Evolutionary conservation across 2,113 vertebrate genomes (phyloP).

Genomic region (Gopherus flavomarginatus): DNA sequence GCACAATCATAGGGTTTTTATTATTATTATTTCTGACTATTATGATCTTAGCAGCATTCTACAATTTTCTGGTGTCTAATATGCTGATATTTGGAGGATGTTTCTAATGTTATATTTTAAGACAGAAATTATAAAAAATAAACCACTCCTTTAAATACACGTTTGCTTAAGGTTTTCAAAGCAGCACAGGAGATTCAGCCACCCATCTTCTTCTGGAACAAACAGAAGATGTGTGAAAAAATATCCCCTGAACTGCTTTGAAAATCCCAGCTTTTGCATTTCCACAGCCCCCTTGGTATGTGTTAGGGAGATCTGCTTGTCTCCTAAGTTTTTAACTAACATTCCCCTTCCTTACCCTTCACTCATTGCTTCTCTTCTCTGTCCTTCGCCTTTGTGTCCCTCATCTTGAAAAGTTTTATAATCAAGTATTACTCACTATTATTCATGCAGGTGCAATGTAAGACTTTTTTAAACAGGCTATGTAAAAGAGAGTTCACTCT

Average conservation of each 20-base stretch:
- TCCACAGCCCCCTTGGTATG: background rate
- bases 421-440: conserved; percentile 20
- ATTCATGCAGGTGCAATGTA: conserved; percentile 59
- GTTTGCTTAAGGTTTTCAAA: background rate
- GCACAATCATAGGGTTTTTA: background rate
- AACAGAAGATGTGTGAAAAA: background rate
- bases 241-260: background rate
- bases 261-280: background rate
- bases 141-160: background rate
- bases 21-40: background rate
- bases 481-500: conserved; percentile 57
- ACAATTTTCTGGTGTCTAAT: background rate
- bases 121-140: background rate
- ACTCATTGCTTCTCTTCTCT: conserved; percentile 14
- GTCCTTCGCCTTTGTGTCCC: conserved; percentile 18
- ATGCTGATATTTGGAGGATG: conserved; percentile 23
- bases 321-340: background rate
- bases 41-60: background rate
- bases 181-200: background rate
- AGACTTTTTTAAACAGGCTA: conserved; percentile 53
- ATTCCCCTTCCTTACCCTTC: background rate
- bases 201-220: background rate
- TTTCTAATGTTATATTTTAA: conserved; percentile 19
- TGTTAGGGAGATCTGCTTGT: background rate
- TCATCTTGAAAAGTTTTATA: conserved; percentile 25